Evolutionary conservation across 2,797 vertebrate genomes (phyloP), one percentile per base, ranked within the genome.

Genomic region (Coreius guichenoti): DNA sequence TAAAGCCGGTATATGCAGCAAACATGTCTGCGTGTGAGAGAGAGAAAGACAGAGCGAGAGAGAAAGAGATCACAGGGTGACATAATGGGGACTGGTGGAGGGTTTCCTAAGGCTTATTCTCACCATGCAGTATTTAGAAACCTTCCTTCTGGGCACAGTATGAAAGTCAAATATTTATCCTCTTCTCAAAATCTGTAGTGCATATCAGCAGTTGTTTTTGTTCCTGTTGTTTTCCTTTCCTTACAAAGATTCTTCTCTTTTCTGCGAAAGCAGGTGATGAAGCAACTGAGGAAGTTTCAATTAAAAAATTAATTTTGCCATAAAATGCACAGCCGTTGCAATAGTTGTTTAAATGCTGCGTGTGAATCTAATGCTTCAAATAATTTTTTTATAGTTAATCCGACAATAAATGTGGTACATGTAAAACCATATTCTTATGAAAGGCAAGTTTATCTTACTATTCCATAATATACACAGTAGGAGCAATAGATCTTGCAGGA

Each of bases 91-190:
- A 58, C 85, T 88, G 86, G 76, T 67, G 49, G 31, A 88, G 33
- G 45, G 69, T 86, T 77, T 80, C 76, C 80, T 80, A 51, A 87
- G 89, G 89, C 86, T 82, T 45, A 75, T 90, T 79, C 83, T 88
- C 79, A 56, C 75, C 58, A 78, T 89, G 51, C 81, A 82, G 81
- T 84, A 82, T 88, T 89, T 88, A 88, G 76, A 86, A 88, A 58
- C 51, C 79, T 76, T 88, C 67, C 81, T 85, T 86, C 83, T 81
- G 72, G 85, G 80, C 39, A 80, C 65, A 86, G 81, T 68, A 79
- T 87, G 72, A 90, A 91, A 89, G 84, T 83, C 87, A 91, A 90
- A 89, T 83, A 68, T 89, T 87, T 84, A 78, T 83, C 80, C 85
- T 83, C 75, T 56, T 84, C 69, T 86, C 69, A 72, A 36, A 76